These are phyloP conservation scores for Leptobrachium ailaonicum DNA, from an alignment of 2,113 vertebrate species.

Conservation along the genomic window DNA sequence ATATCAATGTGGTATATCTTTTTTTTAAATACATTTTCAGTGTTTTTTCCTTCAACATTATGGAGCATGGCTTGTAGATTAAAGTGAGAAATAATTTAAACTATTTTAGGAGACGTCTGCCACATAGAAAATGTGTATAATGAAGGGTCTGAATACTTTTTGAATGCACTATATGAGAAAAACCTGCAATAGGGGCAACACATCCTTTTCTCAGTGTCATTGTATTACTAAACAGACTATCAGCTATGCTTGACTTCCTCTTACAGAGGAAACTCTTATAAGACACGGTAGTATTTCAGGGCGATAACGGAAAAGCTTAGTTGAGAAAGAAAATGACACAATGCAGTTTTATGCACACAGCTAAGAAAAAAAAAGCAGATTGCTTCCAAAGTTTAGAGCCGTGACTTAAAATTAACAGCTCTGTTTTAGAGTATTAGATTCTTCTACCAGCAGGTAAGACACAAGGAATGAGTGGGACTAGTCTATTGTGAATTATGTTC, in stretches of 20 bases:
- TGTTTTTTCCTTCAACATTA: too few relatives aligned
- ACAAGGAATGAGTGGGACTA: background rate
- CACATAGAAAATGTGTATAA: too few relatives aligned
- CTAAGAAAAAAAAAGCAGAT: conserved; percentile 19
- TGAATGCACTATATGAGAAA: too few relatives aligned
- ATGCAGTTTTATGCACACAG: conserved; percentile 11
- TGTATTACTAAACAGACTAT: conserved; percentile 7
- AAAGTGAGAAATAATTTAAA: too few relatives aligned
- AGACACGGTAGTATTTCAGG: conserved; percentile 12
- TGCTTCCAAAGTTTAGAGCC: background rate
- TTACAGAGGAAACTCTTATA: conserved; percentile 34
- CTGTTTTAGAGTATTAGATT: background rate
- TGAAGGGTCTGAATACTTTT: too few relatives aligned
- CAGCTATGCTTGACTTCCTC: conserved; percentile 31
- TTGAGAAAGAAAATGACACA: conserved; percentile 43
- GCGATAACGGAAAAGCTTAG: conserved; percentile 29
- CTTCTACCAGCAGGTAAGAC: background rate
- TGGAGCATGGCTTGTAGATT: too few relatives aligned
- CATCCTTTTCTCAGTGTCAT: too few relatives aligned
- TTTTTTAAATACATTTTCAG: too few relatives aligned
- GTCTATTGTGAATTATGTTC: background rate
- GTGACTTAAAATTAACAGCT: background rate
- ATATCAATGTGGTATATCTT: too few relatives aligned
- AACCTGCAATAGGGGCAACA: too few relatives aligned
- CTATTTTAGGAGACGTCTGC: too few relatives aligned